phyloP scores from a whole-genome alignment of 1,140 invertebrate genomes.

The Hydropsyche tenuis region DNA sequence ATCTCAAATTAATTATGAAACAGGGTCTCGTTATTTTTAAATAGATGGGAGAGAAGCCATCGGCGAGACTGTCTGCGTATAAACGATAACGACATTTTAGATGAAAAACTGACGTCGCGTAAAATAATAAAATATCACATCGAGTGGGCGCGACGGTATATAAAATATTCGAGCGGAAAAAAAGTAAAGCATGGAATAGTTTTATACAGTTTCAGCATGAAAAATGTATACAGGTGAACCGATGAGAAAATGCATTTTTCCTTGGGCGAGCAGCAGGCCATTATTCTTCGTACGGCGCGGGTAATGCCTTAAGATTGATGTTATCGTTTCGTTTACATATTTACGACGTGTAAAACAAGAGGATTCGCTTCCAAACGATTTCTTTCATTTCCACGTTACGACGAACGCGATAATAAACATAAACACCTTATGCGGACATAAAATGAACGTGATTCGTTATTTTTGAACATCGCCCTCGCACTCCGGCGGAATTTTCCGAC shows the following conservation, averaged over 20 bases:
- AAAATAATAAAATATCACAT: neutral
- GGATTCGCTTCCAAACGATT: conserved; percentile 1
- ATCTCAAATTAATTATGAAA: conserved; percentile 7
- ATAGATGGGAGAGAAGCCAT: neutral
- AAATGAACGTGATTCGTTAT: too few species aligned
- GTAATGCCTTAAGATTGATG: conserved; percentile 18
- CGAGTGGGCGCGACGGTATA: neutral
- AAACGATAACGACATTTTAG: neutral
- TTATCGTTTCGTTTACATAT: conserved; percentile 18
- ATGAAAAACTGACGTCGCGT: neutral
- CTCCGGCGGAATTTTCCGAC: too few species aligned
- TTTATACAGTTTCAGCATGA: neutral
- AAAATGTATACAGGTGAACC: neutral
- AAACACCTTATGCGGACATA: too few species aligned
- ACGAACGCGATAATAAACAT: neutral
- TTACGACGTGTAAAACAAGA: conserved; percentile 12
- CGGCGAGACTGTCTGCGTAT: neutral
- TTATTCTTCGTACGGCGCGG: conserved; percentile 10
- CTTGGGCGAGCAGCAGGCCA: neutral
- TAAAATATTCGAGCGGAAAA: neutral
- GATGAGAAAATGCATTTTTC: conserved; percentile 9
- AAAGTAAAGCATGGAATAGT: neutral
- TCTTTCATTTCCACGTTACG: neutral
- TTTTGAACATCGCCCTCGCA: too few species aligned
- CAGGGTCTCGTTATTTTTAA: conserved; percentile 4